phyloP scores from a whole-genome alignment of 1,140 invertebrate genomes.

The Neotoxoptera formosana region DNA sequence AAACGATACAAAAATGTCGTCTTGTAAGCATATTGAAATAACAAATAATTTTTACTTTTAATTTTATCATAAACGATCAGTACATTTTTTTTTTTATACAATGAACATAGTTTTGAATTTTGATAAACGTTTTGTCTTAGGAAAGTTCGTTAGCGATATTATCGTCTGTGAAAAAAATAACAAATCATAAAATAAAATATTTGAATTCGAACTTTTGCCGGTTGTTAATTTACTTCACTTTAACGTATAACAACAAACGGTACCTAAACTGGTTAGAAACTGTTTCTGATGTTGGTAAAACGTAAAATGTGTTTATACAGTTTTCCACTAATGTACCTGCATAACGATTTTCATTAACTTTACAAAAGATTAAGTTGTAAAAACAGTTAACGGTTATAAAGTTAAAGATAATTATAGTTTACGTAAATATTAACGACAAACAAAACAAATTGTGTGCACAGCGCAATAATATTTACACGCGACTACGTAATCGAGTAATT shows the following conservation, averaged over 20 bases:
- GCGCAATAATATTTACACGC: neutral
- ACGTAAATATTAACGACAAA: neutral
- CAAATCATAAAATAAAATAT: neutral
- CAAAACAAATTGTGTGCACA: neutral
- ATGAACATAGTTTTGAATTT: too few species aligned
- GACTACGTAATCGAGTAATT: neutral
- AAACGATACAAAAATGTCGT: neutral
- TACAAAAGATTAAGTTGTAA: conserved; percentile 13
- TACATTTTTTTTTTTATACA: neutral
- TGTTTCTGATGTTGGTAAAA: neutral
- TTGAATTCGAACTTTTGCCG: neutral
- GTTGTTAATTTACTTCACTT: neutral
- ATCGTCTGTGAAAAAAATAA: too few species aligned
- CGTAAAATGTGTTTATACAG: neutral
- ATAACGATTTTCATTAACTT: conserved; percentile 7
- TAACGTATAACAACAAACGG: neutral
- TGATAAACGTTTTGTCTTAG: too few species aligned
- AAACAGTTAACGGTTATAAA: conserved; percentile 18
- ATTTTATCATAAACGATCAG: neutral
- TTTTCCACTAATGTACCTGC: neutral
- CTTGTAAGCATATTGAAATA: neutral
- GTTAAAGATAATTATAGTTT: conserved; percentile 18
- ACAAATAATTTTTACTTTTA: neutral
- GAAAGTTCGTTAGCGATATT: too few species aligned
- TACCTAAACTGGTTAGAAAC: neutral